A percentile compares a stretch with the other conserved stretches of the same genome.
Evolutionary conservation across 2,797 vertebrate species (phyloP).

Genomic region (Coluber constrictor): DNA sequence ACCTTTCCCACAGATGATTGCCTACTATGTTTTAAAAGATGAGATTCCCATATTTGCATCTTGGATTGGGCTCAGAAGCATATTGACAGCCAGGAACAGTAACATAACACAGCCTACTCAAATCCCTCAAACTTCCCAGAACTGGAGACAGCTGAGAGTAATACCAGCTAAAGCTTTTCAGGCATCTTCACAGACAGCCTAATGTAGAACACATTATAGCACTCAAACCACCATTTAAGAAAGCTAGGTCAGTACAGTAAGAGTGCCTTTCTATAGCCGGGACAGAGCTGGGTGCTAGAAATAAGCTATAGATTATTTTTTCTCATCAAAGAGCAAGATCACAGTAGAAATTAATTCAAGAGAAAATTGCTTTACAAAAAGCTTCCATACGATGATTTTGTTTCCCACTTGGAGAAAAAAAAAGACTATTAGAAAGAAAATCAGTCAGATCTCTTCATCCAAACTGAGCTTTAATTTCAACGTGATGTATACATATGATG

Average conservation of each 20-base stretch:
- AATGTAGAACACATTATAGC: neutral
- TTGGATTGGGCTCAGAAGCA: neutral
- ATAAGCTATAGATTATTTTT: neutral
- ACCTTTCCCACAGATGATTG: neutral
- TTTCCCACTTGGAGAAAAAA: neutral
- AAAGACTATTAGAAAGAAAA: neutral
- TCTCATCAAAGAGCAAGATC: neutral
- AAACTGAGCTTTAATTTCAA: conserved; percentile 17
- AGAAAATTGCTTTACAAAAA: neutral
- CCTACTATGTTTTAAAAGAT: neutral
- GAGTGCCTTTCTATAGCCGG: neutral
- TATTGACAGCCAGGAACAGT: neutral
- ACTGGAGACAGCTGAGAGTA: neutral
- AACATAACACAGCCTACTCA: neutral
- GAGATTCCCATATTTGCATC: too few species aligned
- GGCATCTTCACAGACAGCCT: neutral
- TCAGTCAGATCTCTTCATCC: neutral
- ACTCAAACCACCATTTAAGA: neutral
- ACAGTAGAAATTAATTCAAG: neutral
- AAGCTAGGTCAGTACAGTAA: neutral
- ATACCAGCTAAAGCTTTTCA: neutral
- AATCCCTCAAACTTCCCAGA: neutral
- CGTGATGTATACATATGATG: conserved; percentile 18
- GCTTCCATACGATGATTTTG: neutral
- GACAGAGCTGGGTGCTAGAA: neutral